Evolutionary conservation across 2,797 vertebrate genomes (phyloP), one percentile per base, ranked within the genome.

Genomic region (Molossus molossus): DNA sequence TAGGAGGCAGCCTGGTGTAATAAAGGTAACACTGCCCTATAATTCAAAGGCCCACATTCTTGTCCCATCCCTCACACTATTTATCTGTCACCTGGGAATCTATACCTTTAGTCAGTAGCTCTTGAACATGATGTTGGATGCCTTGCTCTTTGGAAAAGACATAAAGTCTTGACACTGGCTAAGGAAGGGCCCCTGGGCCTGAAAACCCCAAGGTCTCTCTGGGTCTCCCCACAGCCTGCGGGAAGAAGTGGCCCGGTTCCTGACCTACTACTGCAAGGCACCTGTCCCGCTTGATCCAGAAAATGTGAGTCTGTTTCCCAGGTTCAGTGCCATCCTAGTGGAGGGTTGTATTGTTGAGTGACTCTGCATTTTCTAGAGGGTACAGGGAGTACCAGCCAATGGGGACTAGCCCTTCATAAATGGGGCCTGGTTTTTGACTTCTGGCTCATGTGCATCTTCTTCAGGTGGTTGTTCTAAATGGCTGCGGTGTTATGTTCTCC

Each of bases 391-490:
- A 64, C 50, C 18, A 23, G 12, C 48, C 55, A 27, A 0, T 55
- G 50, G 48, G 2, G 27, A 29, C 8, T 12, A 45, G 15, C 9
- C 12, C 69, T 81, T 15, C 53, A 62, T 29, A n/a, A 15, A 2
- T 5, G 13, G 64, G 29, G 76, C 10, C 6, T 67, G 48, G 29
- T 6, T 72, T 90, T 91, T 77, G n/a, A 69, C 93, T 76, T 60
- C 37, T 72, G 3, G 37, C 8, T 77, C 40, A 15, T 76, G 37
- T 94, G 86, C 95, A 18, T 85, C 50, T 95, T 91, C 48, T 95
- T 13, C 95, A 99, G 99, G 99, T 99, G 86, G 98, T 99, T 70
- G 98, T 99, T 98, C 98, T 99, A 97, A 99, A 99, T 87, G 99
- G 99, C 75, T 99, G 99, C 89, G 98, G 98, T 6, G 99, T 99